A percentile compares a stretch with the other conserved stretches of the same genome.
Conservation (phyloP, 1,140 invertebrate species). For the Aphelenchoides fujianensis region DNA sequence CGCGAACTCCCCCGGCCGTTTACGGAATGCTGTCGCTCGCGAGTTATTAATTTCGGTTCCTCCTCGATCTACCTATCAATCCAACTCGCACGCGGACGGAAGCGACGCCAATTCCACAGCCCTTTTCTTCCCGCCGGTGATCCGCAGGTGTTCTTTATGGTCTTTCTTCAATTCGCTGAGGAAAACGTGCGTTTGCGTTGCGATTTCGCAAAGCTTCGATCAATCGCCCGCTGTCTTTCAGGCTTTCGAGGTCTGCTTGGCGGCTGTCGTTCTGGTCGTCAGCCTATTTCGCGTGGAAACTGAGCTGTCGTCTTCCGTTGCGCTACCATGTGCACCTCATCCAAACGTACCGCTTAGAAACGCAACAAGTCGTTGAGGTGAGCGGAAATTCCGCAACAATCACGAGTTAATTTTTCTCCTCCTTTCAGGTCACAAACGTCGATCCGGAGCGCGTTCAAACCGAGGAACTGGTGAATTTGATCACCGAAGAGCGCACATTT, state of each 20-base stretch:
- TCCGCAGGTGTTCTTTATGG: neutral
- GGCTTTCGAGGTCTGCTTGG: neutral
- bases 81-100: too few relatives aligned
- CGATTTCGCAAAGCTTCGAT: neutral
- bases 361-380: neutral
- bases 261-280: neutral
- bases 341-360: neutral
- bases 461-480: conserved; percentile 7
- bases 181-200: neutral
- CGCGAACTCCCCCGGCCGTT: neutral
- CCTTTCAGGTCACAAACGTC: neutral
- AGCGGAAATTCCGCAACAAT: neutral
- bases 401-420: neutral
- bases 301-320: neutral
- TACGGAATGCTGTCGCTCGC: neutral
- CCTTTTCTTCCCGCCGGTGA: neutral
- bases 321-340: neutral
- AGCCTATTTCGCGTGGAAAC: neutral
- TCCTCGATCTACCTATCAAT: too few relatives aligned
- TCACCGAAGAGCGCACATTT: neutral
- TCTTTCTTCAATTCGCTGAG: neutral
- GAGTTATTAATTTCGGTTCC: neutral
- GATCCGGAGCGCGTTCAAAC: neutral
- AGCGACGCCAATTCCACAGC: neutral
- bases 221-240: too few relatives aligned